Percentiles rank a stretch among this genome's conserved stretches.
phyloP scores from a whole-genome alignment of 2,113 vertebrate genomes.

The Laticauda colubrina region DNA sequence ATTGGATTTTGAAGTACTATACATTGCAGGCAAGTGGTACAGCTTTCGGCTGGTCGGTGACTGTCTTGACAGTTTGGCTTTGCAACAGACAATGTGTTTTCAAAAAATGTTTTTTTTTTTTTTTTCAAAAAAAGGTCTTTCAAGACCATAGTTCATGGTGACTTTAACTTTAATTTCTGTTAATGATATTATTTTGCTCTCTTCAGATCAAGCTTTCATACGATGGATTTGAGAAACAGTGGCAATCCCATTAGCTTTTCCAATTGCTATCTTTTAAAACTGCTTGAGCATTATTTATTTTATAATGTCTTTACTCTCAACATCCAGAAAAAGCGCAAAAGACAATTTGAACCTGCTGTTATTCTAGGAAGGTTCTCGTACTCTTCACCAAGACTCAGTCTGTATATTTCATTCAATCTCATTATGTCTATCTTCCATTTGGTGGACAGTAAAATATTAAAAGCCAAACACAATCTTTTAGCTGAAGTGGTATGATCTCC shows the following conservation, averaged over 20 bases:
- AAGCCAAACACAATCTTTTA: not conserved
- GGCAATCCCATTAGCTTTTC: slow-evolving; percentile 64
- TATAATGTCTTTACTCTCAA: slow-evolving; percentile 47
- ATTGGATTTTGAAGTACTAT: slow-evolving; percentile 75
- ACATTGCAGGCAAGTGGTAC: slow-evolving; percentile 55
- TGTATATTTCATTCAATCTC: not conserved
- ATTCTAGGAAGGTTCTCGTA: not conserved
- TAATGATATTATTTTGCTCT: slow-evolving; percentile 67
- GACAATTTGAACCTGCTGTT: slow-evolving; percentile 9
- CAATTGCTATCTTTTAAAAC: slow-evolving; percentile 42
- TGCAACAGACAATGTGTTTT: slow-evolving; percentile 68
- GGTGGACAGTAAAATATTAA: not conserved
- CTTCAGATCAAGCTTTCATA: slow-evolving; percentile 61
- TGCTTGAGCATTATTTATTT: slow-evolving; percentile 39
- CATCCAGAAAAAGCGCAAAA: not conserved
- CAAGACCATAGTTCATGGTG: slow-evolving; percentile 64
- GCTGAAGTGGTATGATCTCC: not conserved
- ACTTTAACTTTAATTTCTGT: slow-evolving; percentile 69
- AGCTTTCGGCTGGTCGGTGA: slow-evolving; percentile 68
- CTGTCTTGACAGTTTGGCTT: slow-evolving; percentile 71
- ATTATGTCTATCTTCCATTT: not conserved
- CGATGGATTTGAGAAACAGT: slow-evolving; percentile 58
- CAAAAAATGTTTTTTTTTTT: slow-evolving; percentile 51
- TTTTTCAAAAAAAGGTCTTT: slow-evolving; percentile 52
- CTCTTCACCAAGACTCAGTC: not conserved